Percentiles rank a stretch among this genome's conserved stretches.
These are phyloP conservation scores for Agrotis ipsilon DNA, from an alignment of 2,888 invertebrate genomes.

Conservation along the genomic window DNA sequence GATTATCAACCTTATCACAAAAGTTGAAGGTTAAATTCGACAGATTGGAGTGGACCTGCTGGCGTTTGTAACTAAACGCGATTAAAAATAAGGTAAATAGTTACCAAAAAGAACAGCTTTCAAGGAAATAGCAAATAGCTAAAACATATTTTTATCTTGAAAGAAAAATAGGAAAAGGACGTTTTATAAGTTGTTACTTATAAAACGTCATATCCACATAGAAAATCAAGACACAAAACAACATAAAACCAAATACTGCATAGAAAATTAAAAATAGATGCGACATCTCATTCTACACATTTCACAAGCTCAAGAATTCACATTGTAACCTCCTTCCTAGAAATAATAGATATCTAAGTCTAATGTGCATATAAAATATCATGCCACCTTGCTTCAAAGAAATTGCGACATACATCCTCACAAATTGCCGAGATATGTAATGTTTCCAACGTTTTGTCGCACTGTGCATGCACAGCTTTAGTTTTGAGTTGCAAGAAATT, in stretches of 20 bases:
- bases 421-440: constrained; percentile 16
- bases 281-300: not conserved
- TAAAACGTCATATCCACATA: not conserved
- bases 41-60: no score
- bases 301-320: not conserved
- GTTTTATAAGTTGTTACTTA: no score
- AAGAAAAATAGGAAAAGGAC: no score
- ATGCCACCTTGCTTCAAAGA: constrained; percentile 11
- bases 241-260: no score
- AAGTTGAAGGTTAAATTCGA: no score
- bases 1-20: no score
- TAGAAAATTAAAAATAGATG: no score
- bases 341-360: constrained; percentile 15
- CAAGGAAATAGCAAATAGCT: no score
- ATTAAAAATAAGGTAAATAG: not conserved
- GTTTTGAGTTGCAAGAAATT: constrained; percentile 13
- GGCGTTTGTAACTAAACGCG: no score
- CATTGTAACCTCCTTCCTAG: constrained; percentile 3
- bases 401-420: constrained; percentile 7
- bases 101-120: no score
- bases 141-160: no score
- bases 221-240: not conserved
- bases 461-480: constrained; percentile 28
- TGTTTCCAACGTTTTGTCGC: constrained; percentile 16
- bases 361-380: constrained; percentile 40